Percentiles rank a stretch among this genome's conserved stretches.
phyloP scores from a whole-genome alignment of 2,113 vertebrate species.

The Pelecanus crispus region DNA sequence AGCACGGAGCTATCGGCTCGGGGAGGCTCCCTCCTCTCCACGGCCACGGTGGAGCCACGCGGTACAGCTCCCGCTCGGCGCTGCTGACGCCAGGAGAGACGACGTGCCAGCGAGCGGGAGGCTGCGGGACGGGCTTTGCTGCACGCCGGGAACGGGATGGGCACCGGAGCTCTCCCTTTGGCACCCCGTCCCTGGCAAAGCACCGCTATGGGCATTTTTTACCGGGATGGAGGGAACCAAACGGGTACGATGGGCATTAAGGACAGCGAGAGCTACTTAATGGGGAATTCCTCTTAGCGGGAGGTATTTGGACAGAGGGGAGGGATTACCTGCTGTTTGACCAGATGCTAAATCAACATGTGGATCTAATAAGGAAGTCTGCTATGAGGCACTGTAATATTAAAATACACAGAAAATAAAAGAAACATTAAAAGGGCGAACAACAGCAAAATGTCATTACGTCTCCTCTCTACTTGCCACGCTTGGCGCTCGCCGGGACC shows the following conservation, averaged over 20 bases:
- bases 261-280: not conserved
- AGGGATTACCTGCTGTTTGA: not conserved
- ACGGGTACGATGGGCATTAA: not conserved
- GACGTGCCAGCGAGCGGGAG: not conserved
- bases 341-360: not conserved
- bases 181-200: not conserved
- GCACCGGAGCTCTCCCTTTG: rapidly evolving
- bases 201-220: not conserved
- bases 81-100: not conserved
- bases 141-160: not conserved
- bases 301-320: not conserved
- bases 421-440: not conserved
- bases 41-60: rapidly evolving
- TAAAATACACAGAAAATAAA: not conserved
- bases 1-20: rapidly evolving
- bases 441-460: not conserved
- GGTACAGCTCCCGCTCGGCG: rapidly evolving
- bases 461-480: not conserved
- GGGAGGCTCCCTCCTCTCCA: not conserved
- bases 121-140: not conserved
- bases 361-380: not conserved
- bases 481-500: not conserved
- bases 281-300: not conserved
- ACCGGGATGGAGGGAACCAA: not conserved
- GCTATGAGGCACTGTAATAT: not conserved